These are phyloP conservation scores for Tetranychus truncatus DNA, from an alignment of 2,888 invertebrate species.

Conservation along the genomic window DNA sequence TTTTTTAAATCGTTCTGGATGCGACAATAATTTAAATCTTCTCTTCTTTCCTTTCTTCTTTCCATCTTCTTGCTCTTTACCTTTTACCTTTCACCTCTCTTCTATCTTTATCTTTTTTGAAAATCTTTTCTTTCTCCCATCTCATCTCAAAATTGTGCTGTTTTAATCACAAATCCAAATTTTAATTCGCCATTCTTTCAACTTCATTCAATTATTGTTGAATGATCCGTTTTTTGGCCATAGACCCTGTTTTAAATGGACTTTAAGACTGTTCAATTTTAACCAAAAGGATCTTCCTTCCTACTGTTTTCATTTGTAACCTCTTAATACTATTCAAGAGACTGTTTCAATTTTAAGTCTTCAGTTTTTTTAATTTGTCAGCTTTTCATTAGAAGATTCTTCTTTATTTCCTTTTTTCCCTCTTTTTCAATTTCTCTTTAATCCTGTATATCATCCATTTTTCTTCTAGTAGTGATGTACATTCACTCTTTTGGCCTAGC, in stretches of 20 bases:
- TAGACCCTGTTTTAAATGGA: neutral
- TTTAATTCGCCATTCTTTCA: too few species aligned
- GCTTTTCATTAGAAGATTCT: neutral
- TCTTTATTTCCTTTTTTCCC: neutral
- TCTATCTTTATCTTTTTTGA: neutral
- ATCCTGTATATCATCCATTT: neutral
- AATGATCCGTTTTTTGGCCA: neutral
- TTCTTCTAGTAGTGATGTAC: slow-evolving; percentile 1
- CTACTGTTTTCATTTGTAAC: neutral
- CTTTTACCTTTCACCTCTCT: neutral
- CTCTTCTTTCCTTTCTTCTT: neutral
- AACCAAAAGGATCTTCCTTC: neutral
- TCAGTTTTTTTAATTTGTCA: neutral
- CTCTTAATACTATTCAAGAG: neutral
- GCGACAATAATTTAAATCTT: neutral
- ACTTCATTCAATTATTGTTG: too few species aligned
- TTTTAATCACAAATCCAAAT: too few species aligned
- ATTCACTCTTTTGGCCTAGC: neutral
- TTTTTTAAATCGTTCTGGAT: neutral
- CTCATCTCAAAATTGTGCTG: too few species aligned
- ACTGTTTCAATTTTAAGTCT: neutral
- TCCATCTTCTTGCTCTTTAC: neutral
- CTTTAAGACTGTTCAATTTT: neutral
- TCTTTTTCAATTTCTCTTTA: neutral
- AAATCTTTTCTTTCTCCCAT: neutral